A percentile compares a stretch with the other conserved stretches of the same genome.
Evolutionary conservation across 2,888 invertebrate species (phyloP).

Genomic region (Argyresthia goedartella): DNA sequence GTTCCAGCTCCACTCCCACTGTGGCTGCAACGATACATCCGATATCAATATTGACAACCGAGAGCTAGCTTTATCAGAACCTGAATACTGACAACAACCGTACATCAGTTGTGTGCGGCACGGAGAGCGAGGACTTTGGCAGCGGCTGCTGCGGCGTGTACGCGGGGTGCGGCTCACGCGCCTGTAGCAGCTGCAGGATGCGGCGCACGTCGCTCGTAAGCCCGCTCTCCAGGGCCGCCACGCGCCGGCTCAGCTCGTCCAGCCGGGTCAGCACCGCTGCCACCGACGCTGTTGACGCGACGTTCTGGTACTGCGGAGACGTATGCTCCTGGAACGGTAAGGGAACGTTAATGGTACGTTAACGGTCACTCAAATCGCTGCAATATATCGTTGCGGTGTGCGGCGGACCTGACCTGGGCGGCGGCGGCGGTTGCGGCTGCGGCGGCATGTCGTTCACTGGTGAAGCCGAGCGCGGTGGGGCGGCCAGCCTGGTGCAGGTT

Average conservation of each 20-base stretch:
- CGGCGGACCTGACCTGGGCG: no score
- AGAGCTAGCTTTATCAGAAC: neutral
- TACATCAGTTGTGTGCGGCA: slow-evolving; percentile 51
- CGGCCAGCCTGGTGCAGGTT: slow-evolving; percentile 59
- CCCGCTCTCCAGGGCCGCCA: slow-evolving; percentile 79
- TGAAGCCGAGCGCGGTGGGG: slow-evolving; percentile 29
- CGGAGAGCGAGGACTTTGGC: slow-evolving; percentile 52
- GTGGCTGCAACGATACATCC: slow-evolving; percentile 15
- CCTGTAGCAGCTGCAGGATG: slow-evolving; percentile 76
- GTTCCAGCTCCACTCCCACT: slow-evolving; percentile 63
- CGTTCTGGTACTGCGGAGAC: slow-evolving; percentile 63
- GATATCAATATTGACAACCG: neutral
- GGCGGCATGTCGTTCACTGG: slow-evolving; percentile 35
- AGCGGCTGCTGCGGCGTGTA: slow-evolving; percentile 51
- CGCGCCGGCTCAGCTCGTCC: slow-evolving; percentile 77
- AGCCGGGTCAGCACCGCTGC: slow-evolving; percentile 74
- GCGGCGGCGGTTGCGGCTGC: slow-evolving; percentile 11
- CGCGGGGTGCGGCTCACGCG: slow-evolving; percentile 36
- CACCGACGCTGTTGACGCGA: slow-evolving; percentile 50
- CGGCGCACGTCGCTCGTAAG: slow-evolving; percentile 81
- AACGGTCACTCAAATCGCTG: no score
- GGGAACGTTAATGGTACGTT: neutral
- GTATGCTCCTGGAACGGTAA: slow-evolving; percentile 34
- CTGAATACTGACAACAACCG: slow-evolving; percentile 4
- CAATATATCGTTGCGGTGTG: no score